Evolutionary conservation across 2,797 vertebrate species (phyloP), one percentile per base, ranked within the genome.

Genomic region (Anguilla anguilla): DNA sequence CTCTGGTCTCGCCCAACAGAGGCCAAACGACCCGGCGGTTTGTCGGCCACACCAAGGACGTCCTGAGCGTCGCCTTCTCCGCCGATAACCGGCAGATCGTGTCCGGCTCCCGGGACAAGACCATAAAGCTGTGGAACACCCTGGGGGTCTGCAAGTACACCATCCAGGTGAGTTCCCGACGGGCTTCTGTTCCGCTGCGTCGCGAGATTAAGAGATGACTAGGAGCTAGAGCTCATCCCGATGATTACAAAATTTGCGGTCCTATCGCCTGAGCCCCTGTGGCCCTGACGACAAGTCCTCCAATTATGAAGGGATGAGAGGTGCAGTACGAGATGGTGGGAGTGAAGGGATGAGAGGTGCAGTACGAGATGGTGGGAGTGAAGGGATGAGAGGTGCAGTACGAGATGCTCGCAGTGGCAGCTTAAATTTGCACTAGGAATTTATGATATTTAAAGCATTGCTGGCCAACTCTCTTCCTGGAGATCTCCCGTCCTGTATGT

Each of bases 11-110:
- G 89, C 84, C 79, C 79, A 49, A 0, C 92, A 99, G 98, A 35
- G 98, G 98, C n/a, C 92, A 93, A 7, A 99, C 98, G 90, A 99
- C 98, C 22, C 96, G 98, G 0, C 96, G 96, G 2, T 99, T 99
- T 81, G 97, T 98, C 39, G 98, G 98, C 1, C 98, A 99, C 93
- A 97, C 96, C 86, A 99, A 99, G 95, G 98, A 99, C 31, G 98
- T 99, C 72, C 91, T 99, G 94, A 99, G 98, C 4, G 98, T 99
- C 55, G 98, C 98, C 83, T 99, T 99, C 89, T 99, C 98, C 1
- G 97, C 98, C 0, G 98, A 99, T 93, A 99, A 99, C 95, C 98
- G 98, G 0, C 98, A 99, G 93, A 99, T 99, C 53, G 98, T 99
- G 46, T 99, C 98, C 1, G 98, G 97, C 43, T 99, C 98, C 87